Conservation (phyloP, 2,888 invertebrate species). For the Lomographa bimaculata region DNA sequence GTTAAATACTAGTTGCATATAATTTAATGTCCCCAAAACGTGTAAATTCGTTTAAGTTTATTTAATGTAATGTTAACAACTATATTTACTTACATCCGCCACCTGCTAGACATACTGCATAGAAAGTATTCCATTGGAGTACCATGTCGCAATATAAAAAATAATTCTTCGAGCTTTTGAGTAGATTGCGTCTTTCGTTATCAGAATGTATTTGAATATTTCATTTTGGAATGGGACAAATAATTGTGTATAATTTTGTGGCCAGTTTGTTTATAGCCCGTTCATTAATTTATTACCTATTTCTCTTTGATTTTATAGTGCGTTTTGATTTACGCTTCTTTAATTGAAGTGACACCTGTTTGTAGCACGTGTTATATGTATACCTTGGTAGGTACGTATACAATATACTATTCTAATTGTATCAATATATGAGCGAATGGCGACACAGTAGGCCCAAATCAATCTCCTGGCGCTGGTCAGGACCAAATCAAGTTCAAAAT, state of each 20-base stretch:
- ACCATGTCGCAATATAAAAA: conserved; percentile 1
- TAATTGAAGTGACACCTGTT: conserved; percentile 19
- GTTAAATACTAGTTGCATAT: too few relatives aligned
- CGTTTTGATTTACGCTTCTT: neutral
- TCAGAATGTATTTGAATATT: too few relatives aligned
- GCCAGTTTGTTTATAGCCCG: neutral
- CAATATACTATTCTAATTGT: too few relatives aligned
- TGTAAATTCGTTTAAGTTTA: conserved; percentile 9
- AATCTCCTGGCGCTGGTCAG: too few relatives aligned
- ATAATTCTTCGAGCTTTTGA: too few relatives aligned
- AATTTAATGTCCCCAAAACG: conserved; percentile 11
- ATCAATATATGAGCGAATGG: too few relatives aligned
- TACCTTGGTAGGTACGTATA: too few relatives aligned
- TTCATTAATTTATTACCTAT: conserved; percentile 2
- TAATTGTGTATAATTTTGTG: neutral
- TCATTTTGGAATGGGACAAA: too few relatives aligned
- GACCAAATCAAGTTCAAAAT: too few relatives aligned
- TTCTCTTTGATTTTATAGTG: neutral
- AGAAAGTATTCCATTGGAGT: neutral
- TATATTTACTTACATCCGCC: conserved; percentile 7
- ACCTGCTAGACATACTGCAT: conserved; percentile 12
- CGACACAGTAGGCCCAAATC: too few relatives aligned
- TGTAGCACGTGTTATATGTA: neutral
- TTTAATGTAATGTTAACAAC: conserved; percentile 8
- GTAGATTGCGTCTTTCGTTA: too few relatives aligned